phyloP scores from a whole-genome alignment of 2,113 vertebrate genomes.

The Pollachius pollachius region DNA sequence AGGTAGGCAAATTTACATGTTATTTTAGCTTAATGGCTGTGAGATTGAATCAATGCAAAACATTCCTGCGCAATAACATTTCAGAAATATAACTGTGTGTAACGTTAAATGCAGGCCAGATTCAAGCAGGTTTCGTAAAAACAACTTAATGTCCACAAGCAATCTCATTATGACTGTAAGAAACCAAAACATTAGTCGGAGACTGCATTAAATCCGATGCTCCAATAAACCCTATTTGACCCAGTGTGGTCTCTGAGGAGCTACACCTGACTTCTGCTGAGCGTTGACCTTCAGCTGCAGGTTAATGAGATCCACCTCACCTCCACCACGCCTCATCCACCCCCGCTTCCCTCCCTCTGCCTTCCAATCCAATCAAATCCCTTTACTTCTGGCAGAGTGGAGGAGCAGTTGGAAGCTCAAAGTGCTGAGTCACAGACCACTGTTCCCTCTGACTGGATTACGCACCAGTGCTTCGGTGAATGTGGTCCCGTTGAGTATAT shows the following conservation, averaged over 20 bases:
- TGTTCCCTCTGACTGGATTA: constrained; percentile 16
- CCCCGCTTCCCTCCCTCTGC: background rate
- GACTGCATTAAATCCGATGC: background rate
- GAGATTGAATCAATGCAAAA: too few relatives aligned
- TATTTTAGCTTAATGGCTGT: too few relatives aligned
- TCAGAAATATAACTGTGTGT: too few relatives aligned
- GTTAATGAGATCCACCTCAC: constrained; percentile 47
- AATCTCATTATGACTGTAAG: background rate
- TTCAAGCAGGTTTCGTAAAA: too few relatives aligned
- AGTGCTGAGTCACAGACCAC: constrained; percentile 15
- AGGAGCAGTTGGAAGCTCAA: constrained; percentile 15
- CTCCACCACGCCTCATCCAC: background rate
- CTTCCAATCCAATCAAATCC: constrained; percentile 59
- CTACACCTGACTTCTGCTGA: constrained; percentile 42
- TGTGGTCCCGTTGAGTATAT: too few relatives aligned
- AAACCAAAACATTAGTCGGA: background rate
- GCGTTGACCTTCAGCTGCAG: constrained; percentile 57
- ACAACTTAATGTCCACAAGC: too few relatives aligned
- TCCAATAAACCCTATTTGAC: constrained; percentile 8
- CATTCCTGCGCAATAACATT: too few relatives aligned
- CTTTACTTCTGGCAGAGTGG: constrained; percentile 63
- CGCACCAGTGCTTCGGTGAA: too few relatives aligned
- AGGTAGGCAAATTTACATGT: too few relatives aligned
- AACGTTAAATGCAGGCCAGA: too few relatives aligned
- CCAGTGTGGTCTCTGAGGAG: background rate